Evolutionary conservation across 2,797 vertebrate species (phyloP), one percentile per base, ranked within the genome.

Genomic region (Acanthis flammea): DNA sequence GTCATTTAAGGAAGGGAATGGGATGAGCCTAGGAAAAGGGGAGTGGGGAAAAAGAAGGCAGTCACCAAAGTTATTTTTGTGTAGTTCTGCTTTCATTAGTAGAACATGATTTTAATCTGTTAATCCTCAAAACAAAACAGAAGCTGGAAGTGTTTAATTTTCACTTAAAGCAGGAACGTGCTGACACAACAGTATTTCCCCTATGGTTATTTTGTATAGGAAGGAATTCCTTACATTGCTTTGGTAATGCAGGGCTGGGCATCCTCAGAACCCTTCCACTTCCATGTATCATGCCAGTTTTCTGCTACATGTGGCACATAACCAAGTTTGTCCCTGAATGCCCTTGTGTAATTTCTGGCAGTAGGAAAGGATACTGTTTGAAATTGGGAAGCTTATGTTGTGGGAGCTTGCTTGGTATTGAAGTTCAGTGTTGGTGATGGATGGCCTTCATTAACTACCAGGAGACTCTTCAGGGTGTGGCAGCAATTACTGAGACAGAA

Each of bases 331-430:
- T 61, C 68, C n/a, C 28, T 41, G 31, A 48, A 16, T 67, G 28
- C 11, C 57, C 12, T 41, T 14, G 25, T 44, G 8, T 39, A n/a
- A 30, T 19, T 65, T 58, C 3, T 0, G 2, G 60, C 14, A 25
- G 3, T 24, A 41, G 39, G 41, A 80, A 30, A 42, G 16, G 50
- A 14, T 62, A 6, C 35, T 58, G 48, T 28, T 62, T 58, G 73
- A 30, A 63, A 33, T 2, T 50, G 39, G 18, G 61, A 63, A 37
- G 18, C 28, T 72, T 30, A 8, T 0, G 0, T 30, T 66, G 21
- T 78, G 17, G 47, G 14, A 51, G 11, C 27, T 31, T 84, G 51
- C 14, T 62, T 45, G 66, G 14, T 35, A 15, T 9, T 63, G 50
- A 37, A 65, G 18, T 33, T 68, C 12, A 31, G 5, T 37, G 44